Percentiles rank a stretch among this genome's conserved stretches.
phyloP scores from a whole-genome alignment of 2,113 vertebrate species.

The Cheirogaleus medius region DNA sequence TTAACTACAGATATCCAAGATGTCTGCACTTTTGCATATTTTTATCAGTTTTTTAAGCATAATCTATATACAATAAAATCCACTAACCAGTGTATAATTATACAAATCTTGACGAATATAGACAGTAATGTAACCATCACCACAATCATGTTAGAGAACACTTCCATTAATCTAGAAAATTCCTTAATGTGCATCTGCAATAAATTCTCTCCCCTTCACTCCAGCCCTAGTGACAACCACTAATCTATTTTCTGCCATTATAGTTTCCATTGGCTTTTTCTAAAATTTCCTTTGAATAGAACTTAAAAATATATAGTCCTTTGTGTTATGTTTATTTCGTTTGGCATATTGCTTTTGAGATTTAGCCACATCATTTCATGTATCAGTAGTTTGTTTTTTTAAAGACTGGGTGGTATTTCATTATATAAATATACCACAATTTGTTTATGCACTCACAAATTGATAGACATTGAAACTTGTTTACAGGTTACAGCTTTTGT shows the following conservation, averaged over 20 bases:
- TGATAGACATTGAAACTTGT: not conserved
- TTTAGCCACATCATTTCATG: not conserved
- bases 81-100: not conserved
- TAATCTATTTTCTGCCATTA: not conserved
- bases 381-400: not conserved
- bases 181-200: not conserved
- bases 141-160: not conserved
- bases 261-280: not conserved
- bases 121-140: not conserved
- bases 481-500: not conserved
- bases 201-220: not conserved
- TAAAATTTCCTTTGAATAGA: not conserved
- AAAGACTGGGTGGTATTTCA: not conserved
- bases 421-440: not conserved
- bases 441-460: not conserved
- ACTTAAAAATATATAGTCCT: not conserved
- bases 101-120: not conserved
- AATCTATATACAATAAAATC: not conserved
- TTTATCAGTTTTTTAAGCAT: not conserved
- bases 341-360: not conserved
- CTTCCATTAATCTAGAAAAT: not conserved
- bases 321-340: not conserved
- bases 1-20: not conserved
- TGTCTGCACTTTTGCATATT: not conserved
- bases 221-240: not conserved